phyloP scores from a whole-genome alignment of 2,888 invertebrate genomes.

The Conistra vaccinii region DNA sequence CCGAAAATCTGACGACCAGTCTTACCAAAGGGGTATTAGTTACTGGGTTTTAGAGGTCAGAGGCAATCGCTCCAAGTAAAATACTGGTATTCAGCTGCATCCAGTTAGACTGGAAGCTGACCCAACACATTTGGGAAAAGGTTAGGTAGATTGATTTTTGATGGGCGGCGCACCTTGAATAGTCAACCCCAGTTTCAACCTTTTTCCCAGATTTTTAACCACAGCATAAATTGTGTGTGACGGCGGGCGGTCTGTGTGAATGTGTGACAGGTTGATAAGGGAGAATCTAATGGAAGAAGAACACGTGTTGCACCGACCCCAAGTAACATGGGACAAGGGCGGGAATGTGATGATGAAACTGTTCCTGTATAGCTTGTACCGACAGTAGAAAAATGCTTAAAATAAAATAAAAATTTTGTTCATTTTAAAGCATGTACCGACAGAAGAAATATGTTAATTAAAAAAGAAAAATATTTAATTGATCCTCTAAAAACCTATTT shows the following conservation, averaged over 20 bases:
- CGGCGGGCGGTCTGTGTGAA: neutral
- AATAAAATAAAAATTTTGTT: too few relatives aligned
- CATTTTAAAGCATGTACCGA: too few relatives aligned
- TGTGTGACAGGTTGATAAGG: neutral
- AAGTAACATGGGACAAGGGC: neutral
- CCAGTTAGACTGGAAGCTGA: too few relatives aligned
- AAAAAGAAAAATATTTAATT: neutral
- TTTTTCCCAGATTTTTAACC: neutral
- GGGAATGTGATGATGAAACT: neutral
- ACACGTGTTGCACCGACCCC: neutral
- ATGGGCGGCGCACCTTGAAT: too few relatives aligned
- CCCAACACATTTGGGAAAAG: too few relatives aligned
- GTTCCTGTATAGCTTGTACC: neutral
- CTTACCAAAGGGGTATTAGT: too few relatives aligned
- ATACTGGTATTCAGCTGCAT: too few relatives aligned
- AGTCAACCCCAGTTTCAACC: neutral
- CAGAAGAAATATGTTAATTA: too few relatives aligned
- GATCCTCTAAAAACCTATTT: neutral
- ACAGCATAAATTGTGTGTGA: neutral
- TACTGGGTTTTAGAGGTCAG: too few relatives aligned
- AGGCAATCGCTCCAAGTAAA: too few relatives aligned
- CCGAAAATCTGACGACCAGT: too few relatives aligned
- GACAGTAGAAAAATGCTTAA: neutral
- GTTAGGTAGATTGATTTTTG: too few relatives aligned
- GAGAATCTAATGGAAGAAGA: neutral